A percentile compares a stretch with the other conserved stretches of the same genome.
Conservation (phyloP, 2,888 invertebrate genomes). For the Monopis laevigella region DNA sequence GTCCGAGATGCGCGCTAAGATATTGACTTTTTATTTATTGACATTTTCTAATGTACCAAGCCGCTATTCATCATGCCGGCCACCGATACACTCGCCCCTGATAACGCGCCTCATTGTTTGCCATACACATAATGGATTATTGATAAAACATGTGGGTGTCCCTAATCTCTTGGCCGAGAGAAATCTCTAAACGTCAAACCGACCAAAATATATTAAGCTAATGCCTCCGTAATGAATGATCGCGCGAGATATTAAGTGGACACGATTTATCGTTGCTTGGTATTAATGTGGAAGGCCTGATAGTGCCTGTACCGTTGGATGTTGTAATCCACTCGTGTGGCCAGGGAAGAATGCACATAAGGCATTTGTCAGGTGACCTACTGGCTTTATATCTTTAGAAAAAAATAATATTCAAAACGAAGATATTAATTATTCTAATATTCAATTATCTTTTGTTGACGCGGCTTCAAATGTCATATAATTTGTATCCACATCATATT, state of each 20-base stretch:
- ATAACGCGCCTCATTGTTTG: conserved; percentile 61
- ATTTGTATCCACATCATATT: too few relatives aligned
- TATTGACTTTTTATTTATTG: conserved; percentile 64
- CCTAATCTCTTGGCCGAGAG: conserved; percentile 44
- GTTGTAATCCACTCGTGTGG: conserved; percentile 30
- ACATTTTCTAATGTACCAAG: conserved; percentile 59
- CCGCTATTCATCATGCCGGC: conserved; percentile 49
- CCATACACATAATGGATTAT: conserved; percentile 62
- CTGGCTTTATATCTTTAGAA: conserved; percentile 3
- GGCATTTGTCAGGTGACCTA: conserved; percentile 11
- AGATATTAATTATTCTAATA: too few relatives aligned
- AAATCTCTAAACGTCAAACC: conserved; percentile 46
- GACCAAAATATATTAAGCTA: conserved; percentile 43
- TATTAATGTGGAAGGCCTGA: conserved; percentile 48
- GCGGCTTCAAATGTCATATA: too few relatives aligned
- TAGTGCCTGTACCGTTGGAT: conserved; percentile 43
- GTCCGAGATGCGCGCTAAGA: conserved; percentile 38
- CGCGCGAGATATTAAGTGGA: conserved; percentile 51
- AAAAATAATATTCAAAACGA: not conserved
- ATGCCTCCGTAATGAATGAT: conserved; percentile 50
- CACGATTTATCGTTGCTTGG: conserved; percentile 41
- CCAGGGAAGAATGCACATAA: conserved; percentile 21
- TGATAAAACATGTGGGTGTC: conserved; percentile 65
- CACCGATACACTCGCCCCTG: conserved; percentile 40
- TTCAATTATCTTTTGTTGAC: too few relatives aligned